Evolutionary conservation across 2,888 invertebrate species (phyloP).

Genomic region (Synergus itoensis): DNA sequence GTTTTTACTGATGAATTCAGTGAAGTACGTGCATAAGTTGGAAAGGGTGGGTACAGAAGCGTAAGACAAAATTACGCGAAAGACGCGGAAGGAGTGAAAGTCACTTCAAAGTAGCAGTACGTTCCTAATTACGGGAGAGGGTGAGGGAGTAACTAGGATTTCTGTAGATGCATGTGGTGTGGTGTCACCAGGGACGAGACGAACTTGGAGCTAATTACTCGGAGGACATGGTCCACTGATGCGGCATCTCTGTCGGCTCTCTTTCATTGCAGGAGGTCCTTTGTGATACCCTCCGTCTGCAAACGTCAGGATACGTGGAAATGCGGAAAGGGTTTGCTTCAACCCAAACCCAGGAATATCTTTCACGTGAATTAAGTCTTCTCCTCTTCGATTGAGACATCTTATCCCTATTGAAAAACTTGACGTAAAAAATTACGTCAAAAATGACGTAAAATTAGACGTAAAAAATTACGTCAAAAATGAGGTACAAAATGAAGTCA

Average conservation of each 20-base stretch:
- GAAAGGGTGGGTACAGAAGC: slow-evolving; percentile 36
- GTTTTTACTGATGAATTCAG: slow-evolving; percentile 24
- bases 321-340: slow-evolving; percentile 62
- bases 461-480: no score
- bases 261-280: slow-evolving; percentile 62
- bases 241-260: slow-evolving; percentile 65
- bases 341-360: slow-evolving; percentile 55
- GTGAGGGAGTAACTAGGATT: slow-evolving; percentile 36
- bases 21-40: slow-evolving; percentile 17
- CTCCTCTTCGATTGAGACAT: slow-evolving; percentile 1
- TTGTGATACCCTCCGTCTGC: slow-evolving; percentile 54
- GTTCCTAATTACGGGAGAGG: slow-evolving; percentile 29
- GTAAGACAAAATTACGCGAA: slow-evolving; percentile 38
- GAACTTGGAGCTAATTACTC: slow-evolving; percentile 70
- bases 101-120: slow-evolving; percentile 34
- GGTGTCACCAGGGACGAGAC: slow-evolving; percentile 58
- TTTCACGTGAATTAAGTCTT: slow-evolving; percentile 50
- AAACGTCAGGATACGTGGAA: slow-evolving; percentile 60
- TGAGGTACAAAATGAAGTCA: no score
- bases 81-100: slow-evolving; percentile 42
- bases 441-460: no score
- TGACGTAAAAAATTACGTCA: no score
- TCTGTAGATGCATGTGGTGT: slow-evolving; percentile 7
- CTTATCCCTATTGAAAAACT: no score
- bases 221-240: slow-evolving; percentile 67